Conservation (phyloP, 2,113 vertebrate genomes). For the Helogale parvula region DNA sequence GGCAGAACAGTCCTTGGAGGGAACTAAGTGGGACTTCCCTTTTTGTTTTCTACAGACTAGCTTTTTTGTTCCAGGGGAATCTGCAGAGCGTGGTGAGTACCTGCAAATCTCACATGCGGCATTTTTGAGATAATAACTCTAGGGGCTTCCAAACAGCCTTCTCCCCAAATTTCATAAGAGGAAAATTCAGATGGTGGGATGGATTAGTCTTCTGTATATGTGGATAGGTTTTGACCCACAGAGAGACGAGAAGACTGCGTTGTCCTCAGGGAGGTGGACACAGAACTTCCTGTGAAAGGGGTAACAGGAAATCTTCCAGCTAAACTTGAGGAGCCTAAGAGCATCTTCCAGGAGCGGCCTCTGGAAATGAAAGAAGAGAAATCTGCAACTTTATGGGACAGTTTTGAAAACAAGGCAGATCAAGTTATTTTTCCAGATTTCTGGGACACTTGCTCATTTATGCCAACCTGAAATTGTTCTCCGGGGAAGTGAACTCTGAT, state of each 20-base stretch:
- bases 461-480: conserved; percentile 33
- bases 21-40: background rate
- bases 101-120: background rate
- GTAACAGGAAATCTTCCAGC: background rate
- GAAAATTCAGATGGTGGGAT: background rate
- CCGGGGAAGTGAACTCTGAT: background rate
- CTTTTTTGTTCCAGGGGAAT: background rate
- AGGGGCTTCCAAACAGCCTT: background rate
- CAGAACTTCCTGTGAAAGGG: background rate
- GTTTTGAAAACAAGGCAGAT: conserved; percentile 23
- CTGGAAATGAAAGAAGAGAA: background rate
- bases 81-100: background rate
- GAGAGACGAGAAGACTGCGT: background rate
- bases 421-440: conserved; percentile 5
- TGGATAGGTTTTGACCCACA: background rate
- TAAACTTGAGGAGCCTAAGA: background rate
- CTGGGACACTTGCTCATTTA: background rate
- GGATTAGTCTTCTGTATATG: background rate
- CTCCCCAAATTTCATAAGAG: background rate
- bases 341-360: background rate
- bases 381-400: background rate
- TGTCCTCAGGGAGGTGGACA: background rate
- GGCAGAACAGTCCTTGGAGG: background rate
- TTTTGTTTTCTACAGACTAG: background rate
- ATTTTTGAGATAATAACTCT: background rate